Percentiles rank a stretch among this genome's conserved stretches.
phyloP scores from a whole-genome alignment of 2,797 vertebrate genomes.

The Atherinosoma microstoma region DNA sequence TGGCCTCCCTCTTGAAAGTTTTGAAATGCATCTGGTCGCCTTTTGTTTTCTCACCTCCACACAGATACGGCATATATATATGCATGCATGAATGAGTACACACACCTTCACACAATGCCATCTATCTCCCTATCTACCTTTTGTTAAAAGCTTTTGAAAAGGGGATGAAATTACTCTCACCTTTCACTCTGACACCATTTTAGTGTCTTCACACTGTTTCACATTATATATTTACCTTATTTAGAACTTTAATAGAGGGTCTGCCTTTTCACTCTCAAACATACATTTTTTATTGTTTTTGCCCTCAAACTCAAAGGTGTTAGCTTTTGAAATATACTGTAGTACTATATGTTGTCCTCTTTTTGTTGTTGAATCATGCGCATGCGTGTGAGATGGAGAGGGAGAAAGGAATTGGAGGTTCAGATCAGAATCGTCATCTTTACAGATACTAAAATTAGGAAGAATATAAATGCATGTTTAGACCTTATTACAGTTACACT shows the following conservation, averaged over 20 bases:
- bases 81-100: conserved; percentile 46
- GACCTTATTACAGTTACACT: background rate
- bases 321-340: conserved; percentile 33
- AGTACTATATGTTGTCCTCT: conserved; percentile 27
- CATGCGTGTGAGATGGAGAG: background rate
- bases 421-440: conserved; percentile 2
- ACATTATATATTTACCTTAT: conserved; percentile 80
- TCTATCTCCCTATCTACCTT: conserved; percentile 34
- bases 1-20: conserved; percentile 59
- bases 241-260: conserved; percentile 64
- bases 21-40: conserved; percentile 58
- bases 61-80: conserved; percentile 33
- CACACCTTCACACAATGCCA: conserved; percentile 35
- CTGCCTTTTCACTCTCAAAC: conserved; percentile 63
- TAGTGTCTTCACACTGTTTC: conserved; percentile 76
- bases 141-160: conserved; percentile 82
- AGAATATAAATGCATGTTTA: background rate
- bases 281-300: conserved; percentile 76
- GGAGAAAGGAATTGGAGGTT: background rate
- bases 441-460: background rate
- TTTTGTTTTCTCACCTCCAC: conserved; percentile 81
- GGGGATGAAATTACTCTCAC: conserved; percentile 73
- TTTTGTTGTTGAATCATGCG: conserved; percentile 50
- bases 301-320: conserved; percentile 66
- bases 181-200: conserved; percentile 78